phyloP scores from a whole-genome alignment of 2,888 invertebrate genomes.

The Lacanobia oleracea region DNA sequence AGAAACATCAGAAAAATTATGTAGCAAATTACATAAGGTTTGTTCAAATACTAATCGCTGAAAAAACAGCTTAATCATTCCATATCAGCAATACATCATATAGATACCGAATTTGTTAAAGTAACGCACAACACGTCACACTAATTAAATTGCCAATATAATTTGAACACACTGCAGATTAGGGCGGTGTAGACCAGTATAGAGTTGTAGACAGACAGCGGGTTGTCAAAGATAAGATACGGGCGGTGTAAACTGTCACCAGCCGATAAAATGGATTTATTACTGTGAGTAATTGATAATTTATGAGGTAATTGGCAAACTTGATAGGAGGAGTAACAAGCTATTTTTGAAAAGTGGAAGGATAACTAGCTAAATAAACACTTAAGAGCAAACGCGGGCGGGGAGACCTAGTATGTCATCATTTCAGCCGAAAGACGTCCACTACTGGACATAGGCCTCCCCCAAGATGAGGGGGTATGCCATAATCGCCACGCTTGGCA shows the following conservation, averaged over 20 bases:
- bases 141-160: conserved; percentile 21
- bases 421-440: no score
- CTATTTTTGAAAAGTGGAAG: no score
- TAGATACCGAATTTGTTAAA: not conserved
- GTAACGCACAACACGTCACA: conserved; percentile 3
- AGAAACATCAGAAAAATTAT: not conserved
- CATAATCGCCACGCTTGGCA: no score
- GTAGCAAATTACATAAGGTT: not conserved
- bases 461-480: no score
- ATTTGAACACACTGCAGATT: conserved; percentile 20
- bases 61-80: conserved; percentile 7
- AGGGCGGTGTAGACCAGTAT: not conserved
- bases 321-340: not conserved
- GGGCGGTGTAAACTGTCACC: not conserved
- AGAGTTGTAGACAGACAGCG: conserved; percentile 23
- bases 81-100: conserved; percentile 26
- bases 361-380: no score
- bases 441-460: no score
- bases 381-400: no score
- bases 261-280: conserved; percentile 28
- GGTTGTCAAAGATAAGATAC: conserved; percentile 42
- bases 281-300: conserved; percentile 14
- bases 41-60: not conserved
- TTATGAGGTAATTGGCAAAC: conserved; percentile 20
- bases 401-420: no score